Percentiles rank a stretch among this genome's conserved stretches.
phyloP scores from a whole-genome alignment of 2,888 invertebrate species.

The Melanostoma scalare region DNA sequence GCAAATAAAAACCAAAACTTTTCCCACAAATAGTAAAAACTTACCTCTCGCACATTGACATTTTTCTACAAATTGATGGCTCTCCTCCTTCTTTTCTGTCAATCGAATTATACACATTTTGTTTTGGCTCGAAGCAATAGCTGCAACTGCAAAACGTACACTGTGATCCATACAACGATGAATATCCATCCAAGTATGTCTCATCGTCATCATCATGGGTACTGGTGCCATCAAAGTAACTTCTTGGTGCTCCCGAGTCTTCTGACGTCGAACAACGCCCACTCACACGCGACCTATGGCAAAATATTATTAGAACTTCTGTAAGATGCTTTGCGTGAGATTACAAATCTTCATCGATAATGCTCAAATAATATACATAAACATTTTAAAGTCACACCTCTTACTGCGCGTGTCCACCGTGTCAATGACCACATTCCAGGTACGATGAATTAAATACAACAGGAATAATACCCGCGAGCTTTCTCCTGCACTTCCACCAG shows the following conservation, averaged over 20 bases:
- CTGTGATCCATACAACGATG: constrained; percentile 84
- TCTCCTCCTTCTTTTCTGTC: constrained; percentile 43
- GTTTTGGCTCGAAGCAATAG: constrained; percentile 84
- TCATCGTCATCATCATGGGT: constrained; percentile 68
- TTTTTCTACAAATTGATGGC: constrained; percentile 67
- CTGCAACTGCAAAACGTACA: constrained; percentile 85
- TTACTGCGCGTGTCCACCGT: constrained; percentile 84
- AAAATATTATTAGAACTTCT: constrained; percentile 56
- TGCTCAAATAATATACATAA: neutral
- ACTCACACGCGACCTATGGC: constrained; percentile 75
- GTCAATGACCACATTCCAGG: constrained; percentile 87
- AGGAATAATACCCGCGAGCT: constrained; percentile 86
- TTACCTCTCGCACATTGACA: constrained; percentile 79
- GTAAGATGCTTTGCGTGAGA: constrained; percentile 51
- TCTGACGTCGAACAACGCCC: constrained; percentile 73
- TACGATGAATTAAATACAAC: constrained; percentile 87
- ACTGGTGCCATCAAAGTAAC: constrained; percentile 73
- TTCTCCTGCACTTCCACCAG: constrained; percentile 79
- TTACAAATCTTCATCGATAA: constrained; percentile 28
- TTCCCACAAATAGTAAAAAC: constrained; percentile 52
- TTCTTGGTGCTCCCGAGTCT: constrained; percentile 74
- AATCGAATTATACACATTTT: constrained; percentile 80
- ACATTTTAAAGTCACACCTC: constrained; percentile 78
- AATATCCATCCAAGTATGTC: constrained; percentile 76
- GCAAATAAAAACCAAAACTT: constrained; percentile 6